These are phyloP conservation scores for Chrysopilus asiliformis DNA, from an alignment of 2,888 invertebrate genomes.

Conservation along the genomic window DNA sequence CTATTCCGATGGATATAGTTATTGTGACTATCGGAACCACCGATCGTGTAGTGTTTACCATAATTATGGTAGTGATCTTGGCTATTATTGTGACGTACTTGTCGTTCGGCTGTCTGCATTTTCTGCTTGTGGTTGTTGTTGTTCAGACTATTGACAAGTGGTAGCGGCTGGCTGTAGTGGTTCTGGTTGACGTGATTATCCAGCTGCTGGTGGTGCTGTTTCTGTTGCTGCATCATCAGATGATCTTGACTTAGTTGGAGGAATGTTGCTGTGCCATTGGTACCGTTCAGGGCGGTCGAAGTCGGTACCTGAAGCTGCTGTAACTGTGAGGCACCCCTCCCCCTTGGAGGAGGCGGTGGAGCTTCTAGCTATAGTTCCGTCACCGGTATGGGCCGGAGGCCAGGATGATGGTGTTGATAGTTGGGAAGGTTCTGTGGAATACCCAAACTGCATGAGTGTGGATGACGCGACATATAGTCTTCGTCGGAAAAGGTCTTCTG, in stretches of 20 bases:
- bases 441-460: conserved; percentile 31
- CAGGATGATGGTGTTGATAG: conserved; percentile 35
- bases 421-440: conserved; percentile 31
- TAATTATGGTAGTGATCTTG: conserved; percentile 32
- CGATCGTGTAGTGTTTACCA: conserved; percentile 24
- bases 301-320: conserved; percentile 33
- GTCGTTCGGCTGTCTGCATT: conserved; percentile 21
- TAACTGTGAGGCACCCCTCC: conserved; percentile 28
- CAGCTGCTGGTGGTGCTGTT: conserved; percentile 20
- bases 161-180: conserved; percentile 31
- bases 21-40: conserved; percentile 19
- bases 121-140: conserved; percentile 14
- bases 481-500: conserved; percentile 83
- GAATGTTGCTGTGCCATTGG: conserved; percentile 21
- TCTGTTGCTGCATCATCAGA: conserved; percentile 24
- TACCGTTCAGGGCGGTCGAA: conserved; percentile 26
- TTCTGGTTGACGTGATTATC: conserved; percentile 23
- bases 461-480: conserved; percentile 47
- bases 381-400: conserved; percentile 59
- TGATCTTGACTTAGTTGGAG: conserved; percentile 35
- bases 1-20: conserved; percentile 34
- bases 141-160: conserved; percentile 12
- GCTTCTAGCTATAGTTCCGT: conserved; percentile 93
- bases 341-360: conserved; percentile 68
- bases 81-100: conserved; percentile 27